A percentile compares a stretch with the other conserved stretches of the same genome.
These are phyloP conservation scores for Cotesia glomerata DNA, from an alignment of 1,140 invertebrate genomes.

Conservation along the genomic window DNA sequence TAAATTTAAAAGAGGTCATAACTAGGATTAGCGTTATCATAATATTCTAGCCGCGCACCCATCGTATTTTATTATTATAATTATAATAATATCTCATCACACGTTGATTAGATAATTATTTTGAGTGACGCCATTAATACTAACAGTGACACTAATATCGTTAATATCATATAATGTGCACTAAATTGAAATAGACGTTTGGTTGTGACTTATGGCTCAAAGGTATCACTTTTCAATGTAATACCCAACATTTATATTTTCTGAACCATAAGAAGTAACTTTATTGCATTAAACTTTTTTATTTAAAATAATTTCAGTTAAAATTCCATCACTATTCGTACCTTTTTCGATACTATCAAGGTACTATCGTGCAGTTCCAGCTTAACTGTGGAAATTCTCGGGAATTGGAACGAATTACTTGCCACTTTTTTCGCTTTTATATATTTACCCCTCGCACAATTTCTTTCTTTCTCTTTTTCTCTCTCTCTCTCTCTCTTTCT, in stretches of 20 bases:
- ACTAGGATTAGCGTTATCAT: too few species aligned
- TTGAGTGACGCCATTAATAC: constrained; percentile 48
- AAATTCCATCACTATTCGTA: background rate
- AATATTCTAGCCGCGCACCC: too few species aligned
- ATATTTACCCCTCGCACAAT: background rate
- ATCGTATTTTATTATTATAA: too few species aligned
- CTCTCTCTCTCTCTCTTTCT: background rate
- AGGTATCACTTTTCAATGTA: too few species aligned
- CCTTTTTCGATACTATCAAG: constrained; percentile 16
- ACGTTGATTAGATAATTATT: constrained; percentile 53
- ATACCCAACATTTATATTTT: too few species aligned
- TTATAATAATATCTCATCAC: background rate
- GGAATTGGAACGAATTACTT: constrained; percentile 24
- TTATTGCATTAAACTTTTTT: too few species aligned
- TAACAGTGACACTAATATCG: constrained; percentile 19
- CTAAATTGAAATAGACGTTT: constrained; percentile 42
- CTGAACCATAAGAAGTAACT: too few species aligned
- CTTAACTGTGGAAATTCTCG: constrained; percentile 10
- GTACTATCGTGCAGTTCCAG: background rate
- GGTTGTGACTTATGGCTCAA: too few species aligned
- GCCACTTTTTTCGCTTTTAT: background rate
- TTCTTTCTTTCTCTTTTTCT: background rate
- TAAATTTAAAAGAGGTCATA: too few species aligned
- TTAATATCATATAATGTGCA: constrained; percentile 14
- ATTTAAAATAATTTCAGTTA: background rate